A percentile compares a stretch with the other conserved stretches of the same genome.
phyloP scores from a whole-genome alignment of 2,888 invertebrate species.

The Sarcophaga variegata region DNA sequence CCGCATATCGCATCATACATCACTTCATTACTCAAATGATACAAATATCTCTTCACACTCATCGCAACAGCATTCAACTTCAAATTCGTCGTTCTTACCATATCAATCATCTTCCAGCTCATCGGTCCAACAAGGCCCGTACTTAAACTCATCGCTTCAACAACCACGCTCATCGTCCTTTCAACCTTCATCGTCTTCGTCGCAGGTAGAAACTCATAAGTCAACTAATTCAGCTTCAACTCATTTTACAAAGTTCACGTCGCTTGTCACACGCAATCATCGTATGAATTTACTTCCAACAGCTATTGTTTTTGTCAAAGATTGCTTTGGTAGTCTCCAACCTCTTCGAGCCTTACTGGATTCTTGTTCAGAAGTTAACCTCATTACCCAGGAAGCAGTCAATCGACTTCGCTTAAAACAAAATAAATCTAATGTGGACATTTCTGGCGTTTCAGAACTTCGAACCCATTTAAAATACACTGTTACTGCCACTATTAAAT shows the following conservation, averaged over 20 bases:
- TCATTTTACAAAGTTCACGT: background rate
- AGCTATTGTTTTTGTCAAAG: conserved; percentile 22
- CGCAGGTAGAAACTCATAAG: background rate
- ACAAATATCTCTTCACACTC: background rate
- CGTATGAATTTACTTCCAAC: background rate
- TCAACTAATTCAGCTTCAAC: background rate
- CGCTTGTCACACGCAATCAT: background rate
- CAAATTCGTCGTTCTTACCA: background rate
- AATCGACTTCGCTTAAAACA: conserved; percentile 19
- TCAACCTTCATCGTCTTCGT: background rate
- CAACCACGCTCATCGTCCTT: background rate
- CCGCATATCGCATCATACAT: conserved; percentile 19
- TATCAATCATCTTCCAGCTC: background rate
- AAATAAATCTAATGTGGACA: conserved; percentile 5
- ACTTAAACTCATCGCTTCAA: background rate
- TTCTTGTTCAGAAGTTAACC: conserved; percentile 18
- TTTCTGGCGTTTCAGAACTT: conserved; percentile 51
- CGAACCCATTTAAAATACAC: conserved; percentile 40
- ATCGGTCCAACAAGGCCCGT: background rate
- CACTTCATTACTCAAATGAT: conserved; percentile 1
- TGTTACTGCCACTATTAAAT: conserved; percentile 37
- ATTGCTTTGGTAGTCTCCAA: conserved; percentile 28
- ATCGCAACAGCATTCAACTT: background rate
- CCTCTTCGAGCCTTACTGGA: conserved; percentile 26
- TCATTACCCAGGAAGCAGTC: conserved; percentile 52